phyloP scores from a whole-genome alignment of 1,140 invertebrate species.

The Drosophila orosa region DNA sequence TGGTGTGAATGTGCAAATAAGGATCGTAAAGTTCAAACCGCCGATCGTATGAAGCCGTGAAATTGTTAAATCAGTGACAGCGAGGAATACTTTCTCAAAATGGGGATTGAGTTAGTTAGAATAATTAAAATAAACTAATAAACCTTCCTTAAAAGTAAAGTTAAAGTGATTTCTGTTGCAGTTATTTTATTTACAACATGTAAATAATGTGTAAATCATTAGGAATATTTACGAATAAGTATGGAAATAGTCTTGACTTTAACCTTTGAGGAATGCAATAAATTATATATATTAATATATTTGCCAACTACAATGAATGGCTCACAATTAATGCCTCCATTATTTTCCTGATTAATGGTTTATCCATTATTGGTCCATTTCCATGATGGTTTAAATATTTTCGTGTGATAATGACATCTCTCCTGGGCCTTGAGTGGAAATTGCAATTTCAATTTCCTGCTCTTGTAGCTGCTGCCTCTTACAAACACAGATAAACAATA shows the following conservation, averaged over 20 bases:
- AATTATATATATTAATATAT: no score
- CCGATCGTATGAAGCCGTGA: background rate
- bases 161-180: no score
- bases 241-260: no score
- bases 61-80: background rate
- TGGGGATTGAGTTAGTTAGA: no score
- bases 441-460: constrained; percentile 40
- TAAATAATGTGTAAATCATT: no score
- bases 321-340: background rate
- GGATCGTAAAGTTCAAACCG: constrained; percentile 1
- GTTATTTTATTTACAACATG: no score
- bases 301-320: background rate
- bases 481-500: constrained; percentile 20
- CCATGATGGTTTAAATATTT: constrained; percentile 1
- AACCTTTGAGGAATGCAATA: no score
- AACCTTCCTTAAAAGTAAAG: no score
- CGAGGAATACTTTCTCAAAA: background rate
- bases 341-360: background rate
- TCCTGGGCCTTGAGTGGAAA: constrained; percentile 18
- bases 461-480: constrained; percentile 1
- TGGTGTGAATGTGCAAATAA: constrained; percentile 16
- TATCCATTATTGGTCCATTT: background rate
- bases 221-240: no score
- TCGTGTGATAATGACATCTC: constrained; percentile 7
- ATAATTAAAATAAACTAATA: no score